phyloP scores from a whole-genome alignment of 1,140 invertebrate genomes.

The Drosophila baimaii region DNA sequence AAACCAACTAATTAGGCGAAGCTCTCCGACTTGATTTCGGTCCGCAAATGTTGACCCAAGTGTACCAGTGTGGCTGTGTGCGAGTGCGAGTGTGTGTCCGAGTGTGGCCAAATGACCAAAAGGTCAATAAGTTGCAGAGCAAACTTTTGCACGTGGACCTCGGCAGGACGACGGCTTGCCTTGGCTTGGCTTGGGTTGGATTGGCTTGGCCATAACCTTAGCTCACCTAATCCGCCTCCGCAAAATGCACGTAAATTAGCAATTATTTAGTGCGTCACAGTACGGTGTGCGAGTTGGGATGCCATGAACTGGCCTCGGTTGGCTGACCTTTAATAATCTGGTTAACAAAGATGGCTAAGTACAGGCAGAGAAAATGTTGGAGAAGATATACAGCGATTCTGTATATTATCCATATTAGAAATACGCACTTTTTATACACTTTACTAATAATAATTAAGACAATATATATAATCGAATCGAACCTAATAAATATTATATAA shows the following conservation, averaged over 20 bases:
- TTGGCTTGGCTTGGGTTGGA: no score
- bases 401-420: no score
- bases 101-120: conserved; percentile 38
- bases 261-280: conserved; percentile 64
- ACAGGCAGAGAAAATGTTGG: neutral
- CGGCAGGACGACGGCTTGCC: neutral
- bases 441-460: no score
- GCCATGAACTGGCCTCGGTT: conserved; percentile 19
- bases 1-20: conserved; percentile 64
- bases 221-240: conserved; percentile 30
- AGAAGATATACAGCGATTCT: neutral
- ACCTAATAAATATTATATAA: neutral
- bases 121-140: conserved; percentile 65
- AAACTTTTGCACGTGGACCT: conserved; percentile 53
- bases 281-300: conserved; percentile 5
- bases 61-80: conserved; percentile 16
- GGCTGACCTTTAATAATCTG: conserved; percentile 42
- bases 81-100: neutral
- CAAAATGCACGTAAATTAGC: conserved; percentile 64
- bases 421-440: neutral
- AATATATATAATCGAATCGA: no score
- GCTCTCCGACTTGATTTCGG: conserved; percentile 53
- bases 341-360: conserved; percentile 32
- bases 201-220: conserved; percentile 25
- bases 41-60: conserved; percentile 66